Evolutionary conservation across 2,888 invertebrate species (phyloP), one percentile per base, ranked within the genome.

Genomic region (Athrips mouffetella): DNA sequence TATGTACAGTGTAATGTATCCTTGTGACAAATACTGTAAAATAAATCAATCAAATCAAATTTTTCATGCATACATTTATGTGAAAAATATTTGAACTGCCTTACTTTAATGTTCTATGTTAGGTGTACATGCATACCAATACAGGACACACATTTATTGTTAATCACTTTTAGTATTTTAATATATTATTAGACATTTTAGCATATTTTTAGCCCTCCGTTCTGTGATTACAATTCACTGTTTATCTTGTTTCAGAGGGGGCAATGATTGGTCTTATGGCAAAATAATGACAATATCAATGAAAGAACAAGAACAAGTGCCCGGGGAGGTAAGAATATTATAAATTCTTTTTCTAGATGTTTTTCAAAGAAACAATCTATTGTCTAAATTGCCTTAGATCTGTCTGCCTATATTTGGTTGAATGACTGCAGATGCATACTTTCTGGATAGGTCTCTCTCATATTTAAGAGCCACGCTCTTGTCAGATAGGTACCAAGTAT

Each of bases 271-370:
- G 68, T 70, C 69, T 69, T 67, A 78, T 77, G 66, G 67, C 73
- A 58, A 80, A 78, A 86, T 80, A 85, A 88, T 88, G 88, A 88
- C 86, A 68, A 85, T 88, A 79, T 80, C 88, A 70, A 87, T 86
- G 85, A 88, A 85, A 74, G 88, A 88, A 77, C 85, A 85, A 80
- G 87, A 87, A 54, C 80, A 77, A 59, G 74, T 83, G 77, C 84
- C 85, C 57, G 85, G 84, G 85, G 87, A 86, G 79, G 88, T 86
- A 63, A 77, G 75, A 48, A 48, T 45, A 35, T 2, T 41, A 41
- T 31, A 20, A 40, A 37, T 45, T n/a, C n/a, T n/a, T 50, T 29
- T 46, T 13, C 13, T 31, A 31, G 13, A 39, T 48, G n/a, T n/a
- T n/a, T n/a, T n/a, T n/a, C n/a, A n/a, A n/a, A n/a, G n/a, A n/a